phyloP scores from a whole-genome alignment of 1,140 invertebrate genomes.

The Dryas iulia region DNA sequence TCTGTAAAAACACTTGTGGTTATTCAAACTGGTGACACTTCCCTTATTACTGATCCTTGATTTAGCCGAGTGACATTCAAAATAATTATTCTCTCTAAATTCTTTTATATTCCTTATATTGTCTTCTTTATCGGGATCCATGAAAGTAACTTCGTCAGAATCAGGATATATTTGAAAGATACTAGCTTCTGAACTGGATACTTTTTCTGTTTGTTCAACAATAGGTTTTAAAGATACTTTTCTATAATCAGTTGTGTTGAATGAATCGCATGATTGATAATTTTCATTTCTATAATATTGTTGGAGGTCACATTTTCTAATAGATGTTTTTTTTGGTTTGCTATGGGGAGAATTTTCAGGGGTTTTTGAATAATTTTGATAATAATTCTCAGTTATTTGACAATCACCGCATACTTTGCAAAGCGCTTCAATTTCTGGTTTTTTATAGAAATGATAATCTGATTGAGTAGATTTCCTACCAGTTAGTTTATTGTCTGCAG shows the following conservation, averaged over 20 bases:
- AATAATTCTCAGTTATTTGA: not conserved
- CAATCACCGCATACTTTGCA: conserved; percentile 57
- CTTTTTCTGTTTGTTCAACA: conserved; percentile 47
- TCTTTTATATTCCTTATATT: conserved; percentile 55
- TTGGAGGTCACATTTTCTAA: conserved; percentile 32
- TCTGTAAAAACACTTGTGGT: conserved; percentile 67
- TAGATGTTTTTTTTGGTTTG: conserved; percentile 5
- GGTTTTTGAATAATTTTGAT: not conserved
- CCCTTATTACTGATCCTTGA: conserved; percentile 49
- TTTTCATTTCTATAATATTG: conserved; percentile 68
- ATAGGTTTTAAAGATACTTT: conserved; percentile 55
- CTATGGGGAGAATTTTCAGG: not conserved
- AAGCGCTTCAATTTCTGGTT: not conserved
- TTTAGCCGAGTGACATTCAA: conserved; percentile 69
- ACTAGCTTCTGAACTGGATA: conserved; percentile 25
- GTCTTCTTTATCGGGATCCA: conserved; percentile 39
- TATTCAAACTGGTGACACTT: conserved; percentile 39
- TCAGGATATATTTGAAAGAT: conserved; percentile 33
- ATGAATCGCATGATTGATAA: conserved; percentile 47
- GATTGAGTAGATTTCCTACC: conserved; percentile 58
- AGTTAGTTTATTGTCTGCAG: conserved; percentile 11
- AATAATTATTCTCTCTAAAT: conserved; percentile 67
- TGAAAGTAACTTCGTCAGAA: conserved; percentile 35
- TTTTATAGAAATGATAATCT: conserved; percentile 29
- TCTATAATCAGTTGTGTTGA: conserved; percentile 31